Conservation (phyloP, 2,113 vertebrate genomes). For the Ellobius talpinus region DNA sequence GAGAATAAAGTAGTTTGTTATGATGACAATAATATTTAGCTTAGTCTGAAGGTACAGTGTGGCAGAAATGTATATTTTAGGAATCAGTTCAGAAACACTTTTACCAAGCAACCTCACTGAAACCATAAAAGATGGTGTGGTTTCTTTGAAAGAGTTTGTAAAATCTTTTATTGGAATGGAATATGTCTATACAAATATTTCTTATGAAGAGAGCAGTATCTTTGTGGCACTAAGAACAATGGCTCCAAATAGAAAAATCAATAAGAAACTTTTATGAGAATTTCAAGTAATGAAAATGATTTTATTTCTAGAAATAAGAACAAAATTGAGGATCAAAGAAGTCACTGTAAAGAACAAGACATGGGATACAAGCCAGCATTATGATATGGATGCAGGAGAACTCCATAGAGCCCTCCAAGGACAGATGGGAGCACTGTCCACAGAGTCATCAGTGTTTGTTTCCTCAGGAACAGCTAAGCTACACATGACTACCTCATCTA, state of each 20-base stretch:
- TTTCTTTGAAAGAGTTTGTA: constrained; percentile 81
- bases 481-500: not conserved
- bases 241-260: constrained; percentile 58
- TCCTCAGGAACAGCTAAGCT: not conserved
- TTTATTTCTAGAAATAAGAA: not conserved
- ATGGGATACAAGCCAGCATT: not conserved
- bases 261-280: not conserved
- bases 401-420: not conserved
- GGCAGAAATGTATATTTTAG: constrained; percentile 65
- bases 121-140: constrained; percentile 64
- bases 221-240: constrained; percentile 83
- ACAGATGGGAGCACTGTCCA: not conserved
- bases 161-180: constrained; percentile 83
- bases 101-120: constrained; percentile 66
- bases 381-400: not conserved
- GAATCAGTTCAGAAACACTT: constrained; percentile 73
- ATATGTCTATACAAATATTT: constrained; percentile 73
- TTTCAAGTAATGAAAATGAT: not conserved
- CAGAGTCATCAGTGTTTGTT: not conserved
- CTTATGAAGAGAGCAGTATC: constrained; percentile 85
- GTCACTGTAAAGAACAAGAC: not conserved
- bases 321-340: constrained; percentile 14
- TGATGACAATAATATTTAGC: constrained; percentile 79
- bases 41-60: constrained; percentile 69
- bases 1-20: constrained; percentile 67